These are phyloP conservation scores for Drosophila ogumai DNA, from an alignment of 1,140 invertebrate species.

Conservation along the genomic window DNA sequence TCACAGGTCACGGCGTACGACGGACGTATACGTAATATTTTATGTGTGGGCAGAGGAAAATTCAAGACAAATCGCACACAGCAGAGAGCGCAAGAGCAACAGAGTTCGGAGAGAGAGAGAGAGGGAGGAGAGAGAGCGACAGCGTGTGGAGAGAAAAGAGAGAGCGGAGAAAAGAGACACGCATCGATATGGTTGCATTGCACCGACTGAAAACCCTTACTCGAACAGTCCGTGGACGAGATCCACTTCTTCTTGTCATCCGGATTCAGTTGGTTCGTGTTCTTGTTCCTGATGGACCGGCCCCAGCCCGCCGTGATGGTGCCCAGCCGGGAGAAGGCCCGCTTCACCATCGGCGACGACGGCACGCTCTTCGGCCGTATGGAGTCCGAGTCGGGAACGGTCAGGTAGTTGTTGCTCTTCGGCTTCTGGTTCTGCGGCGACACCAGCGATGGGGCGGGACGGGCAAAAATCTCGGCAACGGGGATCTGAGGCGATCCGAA, in stretches of 20 bases:
- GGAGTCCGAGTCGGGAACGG: slow-evolving; percentile 90
- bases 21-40: slow-evolving; percentile 33
- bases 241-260: slow-evolving; percentile 97
- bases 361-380: slow-evolving; percentile 95
- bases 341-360: slow-evolving; percentile 97
- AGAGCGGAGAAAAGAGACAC: slow-evolving; percentile 67
- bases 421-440: slow-evolving; percentile 91
- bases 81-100: slow-evolving; percentile 29
- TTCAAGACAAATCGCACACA: slow-evolving; percentile 46
- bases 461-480: slow-evolving; percentile 93
- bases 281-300: slow-evolving; percentile 91
- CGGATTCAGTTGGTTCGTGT: slow-evolving; percentile 89
- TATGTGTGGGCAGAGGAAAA: slow-evolving; percentile 22
- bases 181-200: slow-evolving; percentile 84
- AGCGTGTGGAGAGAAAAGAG: slow-evolving; percentile 60
- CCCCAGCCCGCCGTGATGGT: slow-evolving; percentile 96
- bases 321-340: slow-evolving; percentile 94
- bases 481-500: slow-evolving; percentile 97
- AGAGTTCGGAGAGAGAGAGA: slow-evolving; percentile 32
- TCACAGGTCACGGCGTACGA: slow-evolving; percentile 9
- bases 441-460: slow-evolving; percentile 93
- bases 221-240: slow-evolving; percentile 95
- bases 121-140: slow-evolving; percentile 22
- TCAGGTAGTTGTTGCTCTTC: slow-evolving; percentile 96
- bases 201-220: slow-evolving; percentile 86